Conservation (phyloP, 1,140 invertebrate species). For the Brachystomella parvula region DNA sequence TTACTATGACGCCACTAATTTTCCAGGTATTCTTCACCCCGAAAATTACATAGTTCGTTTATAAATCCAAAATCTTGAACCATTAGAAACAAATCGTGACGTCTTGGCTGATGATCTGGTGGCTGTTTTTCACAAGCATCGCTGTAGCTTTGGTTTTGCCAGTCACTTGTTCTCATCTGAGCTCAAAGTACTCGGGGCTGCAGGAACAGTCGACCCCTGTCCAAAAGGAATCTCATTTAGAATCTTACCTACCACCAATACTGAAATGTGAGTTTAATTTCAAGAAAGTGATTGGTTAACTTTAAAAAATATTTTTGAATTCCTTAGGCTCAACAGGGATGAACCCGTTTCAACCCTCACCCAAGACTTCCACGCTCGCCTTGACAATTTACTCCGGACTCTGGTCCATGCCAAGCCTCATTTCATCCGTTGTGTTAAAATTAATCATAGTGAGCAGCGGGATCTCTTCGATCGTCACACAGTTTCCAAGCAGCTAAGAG, state of each 20-base stretch:
- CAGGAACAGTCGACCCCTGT: conserved; percentile 57
- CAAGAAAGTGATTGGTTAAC: background rate
- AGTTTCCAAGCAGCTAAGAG: conserved; percentile 76
- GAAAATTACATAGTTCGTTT: background rate
- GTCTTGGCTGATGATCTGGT: conserved; percentile 84
- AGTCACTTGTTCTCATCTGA: conserved; percentile 89
- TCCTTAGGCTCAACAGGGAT: conserved; percentile 67
- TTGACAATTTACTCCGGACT: conserved; percentile 83
- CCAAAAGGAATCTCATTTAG: conserved; percentile 74
- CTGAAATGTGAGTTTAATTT: conserved; percentile 54
- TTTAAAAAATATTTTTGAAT: conserved; percentile 24
- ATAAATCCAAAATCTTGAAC: background rate
- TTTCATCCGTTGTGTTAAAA: conserved; percentile 84
- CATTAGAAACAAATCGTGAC: conserved; percentile 76
- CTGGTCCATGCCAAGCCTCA: conserved; percentile 86
- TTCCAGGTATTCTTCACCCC: conserved; percentile 58
- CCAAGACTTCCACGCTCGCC: conserved; percentile 86
- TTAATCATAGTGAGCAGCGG: conserved; percentile 66
- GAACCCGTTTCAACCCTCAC: conserved; percentile 83
- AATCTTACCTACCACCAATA: conserved; percentile 82
- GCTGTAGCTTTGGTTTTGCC: conserved; percentile 89
- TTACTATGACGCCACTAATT: conserved; percentile 79
- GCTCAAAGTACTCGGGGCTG: conserved; percentile 72
- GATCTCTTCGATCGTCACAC: conserved; percentile 69
- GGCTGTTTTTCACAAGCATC: conserved; percentile 83